Evolutionary conservation across 2,888 invertebrate species (phyloP), one percentile per base, ranked within the genome.

Genomic region (Lithodes maja): DNA sequence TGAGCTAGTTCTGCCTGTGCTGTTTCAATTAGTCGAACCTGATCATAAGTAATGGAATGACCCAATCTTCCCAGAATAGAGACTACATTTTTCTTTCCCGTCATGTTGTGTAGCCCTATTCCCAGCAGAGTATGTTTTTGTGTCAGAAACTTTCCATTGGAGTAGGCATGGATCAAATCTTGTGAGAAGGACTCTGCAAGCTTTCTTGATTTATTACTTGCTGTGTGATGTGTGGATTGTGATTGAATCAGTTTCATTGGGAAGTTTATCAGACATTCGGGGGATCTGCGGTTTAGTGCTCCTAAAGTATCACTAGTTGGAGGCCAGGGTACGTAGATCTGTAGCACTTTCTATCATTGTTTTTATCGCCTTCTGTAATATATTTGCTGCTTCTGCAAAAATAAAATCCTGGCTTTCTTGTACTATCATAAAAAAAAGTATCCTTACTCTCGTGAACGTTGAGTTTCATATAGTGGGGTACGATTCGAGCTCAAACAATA

Each of bases 31-130:
- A 74, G 74, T 74, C 74, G 74, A 74, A 74, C 15, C 49, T 78
- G 78, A 78, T 78, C 49, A 49, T 78, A 78, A 78, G 49, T 49
- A 78, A 78, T 78, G 78, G 78, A 78, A 78, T 78, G 78, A 9
- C 78, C 78, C 50, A 78, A 78, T 78, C 33, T 74, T 74, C 74
- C 74, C 74, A 74, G 74, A 74, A 74, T 74, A 74, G 74, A 74
- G 74, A 74, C 74, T 74, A 74, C 74, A 74, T 74, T 17, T 74
- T 74, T 74, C 74, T 74, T 74, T 74, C 74, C 74, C n/a, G 74
- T 74, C 74, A 74, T 74, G 74, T 74, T 74, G 74, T 74, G 74
- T 74, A 74, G 74, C 74, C 17, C 74, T 74, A 74, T 74, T 74
- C 74, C 17, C n/a, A 74, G 74, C 15, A 74, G 74, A 74, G 74